A percentile compares a stretch with the other conserved stretches of the same genome.
Conservation (phyloP, 2,888 invertebrate genomes). For the Leucophenga montana region DNA sequence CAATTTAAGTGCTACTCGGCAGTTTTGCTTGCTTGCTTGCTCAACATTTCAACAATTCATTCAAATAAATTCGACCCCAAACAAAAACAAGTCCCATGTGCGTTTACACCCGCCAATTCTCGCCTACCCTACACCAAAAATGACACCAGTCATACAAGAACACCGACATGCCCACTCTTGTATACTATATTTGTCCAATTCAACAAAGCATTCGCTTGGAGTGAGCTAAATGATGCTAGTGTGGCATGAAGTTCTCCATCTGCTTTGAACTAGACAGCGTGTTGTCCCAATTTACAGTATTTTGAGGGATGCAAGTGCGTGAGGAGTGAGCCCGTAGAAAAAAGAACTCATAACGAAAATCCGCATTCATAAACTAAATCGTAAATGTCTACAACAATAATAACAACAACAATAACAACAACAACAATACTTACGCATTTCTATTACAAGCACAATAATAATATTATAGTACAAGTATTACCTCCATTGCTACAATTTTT, state of each 20-base stretch:
- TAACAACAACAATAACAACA: constrained; percentile 16
- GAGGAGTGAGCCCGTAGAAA: neutral
- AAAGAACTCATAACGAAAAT: constrained; percentile 15
- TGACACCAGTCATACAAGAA: constrained; percentile 48
- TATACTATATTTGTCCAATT: too few relatives aligned
- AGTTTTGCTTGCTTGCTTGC: neutral
- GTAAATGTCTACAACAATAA: constrained; percentile 19
- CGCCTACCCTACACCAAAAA: neutral
- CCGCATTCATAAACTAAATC: constrained; percentile 30
- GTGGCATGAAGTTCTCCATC: neutral
- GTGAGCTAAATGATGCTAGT: constrained; percentile 35
- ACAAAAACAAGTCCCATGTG: neutral
- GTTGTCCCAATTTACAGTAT: neutral
- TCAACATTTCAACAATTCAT: neutral
- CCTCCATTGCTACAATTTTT: constrained; percentile 15
- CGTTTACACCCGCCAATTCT: too few relatives aligned
- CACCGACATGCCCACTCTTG: constrained; percentile 11
- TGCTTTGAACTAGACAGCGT: constrained; percentile 35
- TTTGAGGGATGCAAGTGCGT: neutral
- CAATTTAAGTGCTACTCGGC: constrained; percentile 15
- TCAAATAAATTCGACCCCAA: constrained; percentile 21
- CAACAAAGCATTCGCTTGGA: too few relatives aligned
- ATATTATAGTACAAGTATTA: constrained; percentile 26
- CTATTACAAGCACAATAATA: constrained; percentile 41
- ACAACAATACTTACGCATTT: constrained; percentile 28